Evolutionary conservation across 2,797 vertebrate genomes (phyloP), one percentile per base, ranked within the genome.

Genomic region (Mormyrops attenuatus): DNA sequence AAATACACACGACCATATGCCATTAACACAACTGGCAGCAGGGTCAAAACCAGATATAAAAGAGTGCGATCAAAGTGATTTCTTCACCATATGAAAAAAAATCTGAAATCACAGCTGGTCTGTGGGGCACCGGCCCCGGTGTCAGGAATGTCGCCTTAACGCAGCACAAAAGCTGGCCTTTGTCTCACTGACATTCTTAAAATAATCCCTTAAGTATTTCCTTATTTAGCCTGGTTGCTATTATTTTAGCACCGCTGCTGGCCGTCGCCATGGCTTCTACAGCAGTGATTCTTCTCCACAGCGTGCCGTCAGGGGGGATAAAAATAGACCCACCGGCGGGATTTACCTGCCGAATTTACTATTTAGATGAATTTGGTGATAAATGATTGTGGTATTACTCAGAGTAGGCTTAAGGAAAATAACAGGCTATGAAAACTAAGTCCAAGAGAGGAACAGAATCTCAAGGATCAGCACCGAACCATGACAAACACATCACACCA

Each of bases 171-270:
- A 80, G 38, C 15, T 20, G 15, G 17, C 34, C 34, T 44, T 80
- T 41, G 73, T 80, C 73, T 41, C 73, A 80, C 73, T 44, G 73
- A 80, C 66, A 73, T 73, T 73, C 41, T 85, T 85, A 85, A 85
- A 44, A 44, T 44, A 84, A 84, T 49, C 49, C 22, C 82, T 50
- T 85, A 22, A 85, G 82, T 47, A 85, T 53, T 53, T 86, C 84
- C 84, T 52, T 86, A 86, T 86, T 52, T 52, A 52, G 50, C 50
- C 20, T 47, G 47, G 49, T 52, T 17, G 15, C 84, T 53, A 85
- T 86, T 86, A 52, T 86, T 86, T 86, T 52, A 41, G 50, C n/a
- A 26, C 82, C 11, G 47, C 26, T 34, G 47, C 84, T 30, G 47
- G 22, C 52, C 15, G 22, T 52, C 26, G 6, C 22, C 84, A 53